Conservation (phyloP, 2,888 invertebrate species). For the Prosopocoilus inquinatus region DNA sequence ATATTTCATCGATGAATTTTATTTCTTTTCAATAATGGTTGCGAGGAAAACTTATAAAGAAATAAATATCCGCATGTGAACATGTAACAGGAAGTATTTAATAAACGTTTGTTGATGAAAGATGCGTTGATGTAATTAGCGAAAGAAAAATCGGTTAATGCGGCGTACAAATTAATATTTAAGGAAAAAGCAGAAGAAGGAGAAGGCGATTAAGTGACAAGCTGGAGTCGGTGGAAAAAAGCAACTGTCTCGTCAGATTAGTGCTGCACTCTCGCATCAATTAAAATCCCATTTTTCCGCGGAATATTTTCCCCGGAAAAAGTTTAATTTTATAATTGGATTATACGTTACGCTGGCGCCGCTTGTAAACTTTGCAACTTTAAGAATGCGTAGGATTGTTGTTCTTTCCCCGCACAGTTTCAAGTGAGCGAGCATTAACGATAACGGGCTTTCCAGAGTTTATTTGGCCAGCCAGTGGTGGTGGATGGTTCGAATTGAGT, state of each 20-base stretch:
- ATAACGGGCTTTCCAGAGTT: background rate
- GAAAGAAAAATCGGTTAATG: too few species aligned
- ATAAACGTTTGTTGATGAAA: too few species aligned
- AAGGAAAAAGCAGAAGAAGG: too few species aligned
- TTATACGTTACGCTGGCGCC: constrained; percentile 14
- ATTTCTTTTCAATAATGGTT: too few species aligned
- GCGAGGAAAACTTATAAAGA: too few species aligned
- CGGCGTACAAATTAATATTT: too few species aligned
- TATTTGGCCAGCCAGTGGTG: background rate
- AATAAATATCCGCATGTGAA: too few species aligned
- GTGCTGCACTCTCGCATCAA: constrained; percentile 8
- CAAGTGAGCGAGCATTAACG: background rate
- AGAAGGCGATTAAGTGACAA: background rate
- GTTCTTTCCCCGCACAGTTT: background rate
- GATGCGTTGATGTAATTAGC: too few species aligned
- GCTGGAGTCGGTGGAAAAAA: background rate
- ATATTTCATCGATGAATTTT: too few species aligned
- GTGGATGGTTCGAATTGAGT: background rate
- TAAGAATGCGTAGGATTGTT: background rate
- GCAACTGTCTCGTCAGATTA: constrained; percentile 10
- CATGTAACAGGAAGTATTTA: too few species aligned
- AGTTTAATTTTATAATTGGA: constrained; percentile 20
- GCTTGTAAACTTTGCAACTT: constrained; percentile 12
- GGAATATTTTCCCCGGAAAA: constrained; percentile 12
- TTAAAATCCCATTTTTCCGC: constrained; percentile 17